phyloP scores from a whole-genome alignment of 2,888 invertebrate species.

The Allophyes oxyacanthae region DNA sequence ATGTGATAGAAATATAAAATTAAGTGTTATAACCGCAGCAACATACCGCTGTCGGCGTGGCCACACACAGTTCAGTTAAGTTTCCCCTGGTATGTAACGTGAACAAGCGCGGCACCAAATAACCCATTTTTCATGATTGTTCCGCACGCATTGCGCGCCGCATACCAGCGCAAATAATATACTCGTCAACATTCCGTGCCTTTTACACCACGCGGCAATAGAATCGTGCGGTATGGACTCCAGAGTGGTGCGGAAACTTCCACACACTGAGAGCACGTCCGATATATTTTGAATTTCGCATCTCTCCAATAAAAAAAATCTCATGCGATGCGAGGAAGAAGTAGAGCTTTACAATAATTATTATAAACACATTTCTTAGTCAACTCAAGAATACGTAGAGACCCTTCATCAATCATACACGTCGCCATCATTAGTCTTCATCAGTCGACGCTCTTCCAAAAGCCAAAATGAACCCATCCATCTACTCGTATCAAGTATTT shows the following conservation, averaged over 20 bases:
- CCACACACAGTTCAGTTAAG: no score
- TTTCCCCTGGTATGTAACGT: no score
- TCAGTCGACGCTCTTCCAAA: slow-evolving; percentile 35
- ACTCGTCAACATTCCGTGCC: background rate
- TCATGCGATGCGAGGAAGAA: background rate
- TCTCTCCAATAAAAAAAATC: background rate
- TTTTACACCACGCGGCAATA: background rate
- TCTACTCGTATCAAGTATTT: slow-evolving; percentile 23
- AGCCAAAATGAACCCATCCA: slow-evolving; percentile 37
- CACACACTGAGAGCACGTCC: background rate
- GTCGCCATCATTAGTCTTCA: slow-evolving; percentile 51
- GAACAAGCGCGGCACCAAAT: background rate
- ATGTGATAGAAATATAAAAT: no score
- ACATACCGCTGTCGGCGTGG: no score
- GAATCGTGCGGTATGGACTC: background rate
- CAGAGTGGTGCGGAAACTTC: background rate
- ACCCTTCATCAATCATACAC: slow-evolving; percentile 45
- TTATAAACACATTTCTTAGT: slow-evolving; percentile 30
- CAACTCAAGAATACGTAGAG: slow-evolving; percentile 5
- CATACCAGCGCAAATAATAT: background rate
- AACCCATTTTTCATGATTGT: background rate
- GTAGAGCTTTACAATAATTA: background rate
- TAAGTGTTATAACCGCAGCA: no score
- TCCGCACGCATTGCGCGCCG: background rate
- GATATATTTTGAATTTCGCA: background rate